Evolutionary conservation across 2,888 invertebrate species (phyloP), one percentile per base, ranked within the genome.

Genomic region (Brachyptera risi): DNA sequence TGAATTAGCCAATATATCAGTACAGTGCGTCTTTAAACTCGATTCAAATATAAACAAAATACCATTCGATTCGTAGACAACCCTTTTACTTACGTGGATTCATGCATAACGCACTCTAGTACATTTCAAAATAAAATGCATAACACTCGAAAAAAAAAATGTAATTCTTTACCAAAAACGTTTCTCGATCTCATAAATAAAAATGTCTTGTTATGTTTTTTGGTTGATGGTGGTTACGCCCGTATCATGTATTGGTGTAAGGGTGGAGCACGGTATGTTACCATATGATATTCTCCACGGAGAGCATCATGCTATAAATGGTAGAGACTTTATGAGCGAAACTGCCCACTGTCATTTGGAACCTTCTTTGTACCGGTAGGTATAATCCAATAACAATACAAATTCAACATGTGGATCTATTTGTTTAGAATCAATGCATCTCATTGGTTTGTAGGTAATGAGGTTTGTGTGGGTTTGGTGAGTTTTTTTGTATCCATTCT

Each of bases 291-390:
- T n/a, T n/a, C n/a, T n/a, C n/a, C n/a, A 4, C n/a, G 40, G 47
- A 4, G 47, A 4, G 24, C 42, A 13, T 5, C 50, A 24, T 5
- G 17, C 54, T 54, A 54, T 54, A 54, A 54, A 54, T 54, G 54
- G 54, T 21, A 17, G 54, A 35, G 15, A n/a, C n/a, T 37, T 54
- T 54, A 54, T 54, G 37, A 54, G 3, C 54, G 11, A 54, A 54
- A 54, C 54, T 35, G 21, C 54, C 54, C 54, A 54, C 54, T 21
- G n/a, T n/a, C n/a, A n/a, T n/a, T n/a, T n/a, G n/a, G n/a, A n/a
- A n/a, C n/a, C n/a, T n/a, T n/a, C n/a, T n/a, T n/a, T n/a, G n/a
- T n/a, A n/a, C n/a, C n/a, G n/a, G n/a, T n/a, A n/a, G n/a, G n/a
- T n/a, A n/a, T n/a, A n/a, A n/a, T n/a, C n/a, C n/a, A n/a, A n/a